Conservation (phyloP, 2,888 invertebrate genomes). For the Lacanobia oleracea region DNA sequence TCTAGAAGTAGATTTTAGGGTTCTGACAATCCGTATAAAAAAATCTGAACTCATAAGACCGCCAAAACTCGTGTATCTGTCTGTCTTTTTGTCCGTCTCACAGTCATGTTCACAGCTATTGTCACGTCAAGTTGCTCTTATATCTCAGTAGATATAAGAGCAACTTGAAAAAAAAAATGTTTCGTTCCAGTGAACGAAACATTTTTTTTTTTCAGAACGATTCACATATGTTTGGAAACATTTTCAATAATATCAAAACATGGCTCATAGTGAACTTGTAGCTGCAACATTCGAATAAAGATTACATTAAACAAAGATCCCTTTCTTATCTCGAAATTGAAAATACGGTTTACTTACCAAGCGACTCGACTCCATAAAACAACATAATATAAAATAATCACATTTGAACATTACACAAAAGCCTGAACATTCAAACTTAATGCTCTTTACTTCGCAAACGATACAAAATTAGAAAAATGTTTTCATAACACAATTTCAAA, state of each 20-base stretch:
- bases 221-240: background rate
- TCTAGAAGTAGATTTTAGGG: background rate
- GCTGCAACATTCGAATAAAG: background rate
- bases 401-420: slow-evolving; percentile 32
- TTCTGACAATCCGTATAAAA: too few species aligned
- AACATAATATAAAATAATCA: slow-evolving; percentile 28
- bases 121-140: too few species aligned
- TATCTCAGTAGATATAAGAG: too few species aligned
- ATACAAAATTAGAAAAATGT: slow-evolving; percentile 61
- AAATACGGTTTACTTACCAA: slow-evolving; percentile 9
- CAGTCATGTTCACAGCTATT: too few species aligned
- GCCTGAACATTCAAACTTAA: slow-evolving; percentile 25
- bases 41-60: too few species aligned
- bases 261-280: background rate
- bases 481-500: slow-evolving; percentile 60
- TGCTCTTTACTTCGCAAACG: slow-evolving; percentile 45
- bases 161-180: too few species aligned
- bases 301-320: background rate
- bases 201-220: too few species aligned
- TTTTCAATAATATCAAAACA: background rate
- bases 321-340: background rate
- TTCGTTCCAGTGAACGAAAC: too few species aligned
- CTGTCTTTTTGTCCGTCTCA: too few species aligned
- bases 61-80: too few species aligned
- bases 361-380: background rate